Base-by-base conservation (phyloP, 2,888 invertebrate species). In the Iphiclides podalirius region DNA sequence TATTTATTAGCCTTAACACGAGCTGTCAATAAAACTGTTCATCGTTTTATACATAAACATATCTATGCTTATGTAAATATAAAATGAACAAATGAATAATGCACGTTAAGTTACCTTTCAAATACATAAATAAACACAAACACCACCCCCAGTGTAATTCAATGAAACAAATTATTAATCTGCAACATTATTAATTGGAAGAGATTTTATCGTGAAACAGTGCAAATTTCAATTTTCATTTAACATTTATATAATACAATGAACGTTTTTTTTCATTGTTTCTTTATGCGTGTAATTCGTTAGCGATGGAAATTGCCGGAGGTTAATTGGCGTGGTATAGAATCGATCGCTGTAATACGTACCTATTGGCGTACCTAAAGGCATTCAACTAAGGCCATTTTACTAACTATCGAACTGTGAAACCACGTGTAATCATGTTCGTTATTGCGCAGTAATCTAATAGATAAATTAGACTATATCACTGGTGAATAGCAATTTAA, bases 271-370 rank as follows among this genome's bases (percentile, higher is more conserved):
- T 20, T 39, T 8, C 9, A 13, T 40, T 40, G 15, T 48, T 42
- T 36, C 37, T 42, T 38, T 42, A 42, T 34, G 38, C 36, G 15
- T 38, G 15, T 34, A 38, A 43, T 33, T 48, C 33, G 42, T 33
- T 31, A 33, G 20, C 37, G 41, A 41, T 42, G 12, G 23, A 33
- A 48, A 48, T 42, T 38, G 20, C 13, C 35, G 14, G 28, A 20
- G 26, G 20, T 42, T 42, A 48, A 48, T 47, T 47, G 41, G n/a
- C n/a, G n/a, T n/a, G n/a, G n/a, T n/a, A n/a, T n/a, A n/a, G n/a
- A n/a, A n/a, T n/a, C n/a, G n/a, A 28, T n/a, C 28, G 28, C 8
- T 2, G n/a, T n/a, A 20, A 20, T 20, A 28, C 9, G n/a, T 28
- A 28, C 28, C 12, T 17, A 44, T 16, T 6, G 44, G 35, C 12